Percentiles rank a stretch among this genome's conserved stretches.
Conservation (phyloP, 1,140 invertebrate genomes). For the Drosophila murphyi region DNA sequence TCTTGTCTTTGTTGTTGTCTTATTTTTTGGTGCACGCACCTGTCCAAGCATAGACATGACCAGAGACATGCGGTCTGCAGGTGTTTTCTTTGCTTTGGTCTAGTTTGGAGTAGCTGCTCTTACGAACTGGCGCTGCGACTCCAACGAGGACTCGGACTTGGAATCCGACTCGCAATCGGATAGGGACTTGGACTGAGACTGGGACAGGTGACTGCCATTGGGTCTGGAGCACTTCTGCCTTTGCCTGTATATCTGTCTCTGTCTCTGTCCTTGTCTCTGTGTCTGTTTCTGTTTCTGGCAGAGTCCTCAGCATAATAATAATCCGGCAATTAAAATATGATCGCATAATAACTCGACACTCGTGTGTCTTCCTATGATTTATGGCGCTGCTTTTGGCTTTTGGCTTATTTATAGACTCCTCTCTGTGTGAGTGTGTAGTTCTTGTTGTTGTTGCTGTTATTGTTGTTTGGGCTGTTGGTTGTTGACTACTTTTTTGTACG, state of each 20-base stretch:
- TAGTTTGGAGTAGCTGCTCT: conserved; percentile 19
- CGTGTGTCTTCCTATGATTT: conserved; percentile 79
- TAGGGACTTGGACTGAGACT: background rate
- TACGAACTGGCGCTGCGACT: conserved; percentile 7
- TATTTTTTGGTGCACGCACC: conserved; percentile 62
- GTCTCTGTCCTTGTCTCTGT: conserved; percentile 12
- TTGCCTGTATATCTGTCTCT: conserved; percentile 21
- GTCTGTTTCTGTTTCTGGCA: conserved; percentile 7
- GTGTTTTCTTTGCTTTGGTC: conserved; percentile 69
- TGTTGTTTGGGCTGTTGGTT: conserved; percentile 21
- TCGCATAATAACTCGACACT: conserved; percentile 83
- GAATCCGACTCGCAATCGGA: background rate
- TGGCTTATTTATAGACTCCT: conserved; percentile 72
- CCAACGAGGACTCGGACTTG: background rate
- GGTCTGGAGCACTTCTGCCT: conserved; percentile 1
- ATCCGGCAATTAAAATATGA: conserved; percentile 83
- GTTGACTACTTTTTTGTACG: conserved; percentile 64
- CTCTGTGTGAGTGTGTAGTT: conserved; percentile 38
- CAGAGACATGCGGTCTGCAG: conserved; percentile 78
- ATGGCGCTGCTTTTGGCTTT: conserved; percentile 69
- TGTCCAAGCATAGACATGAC: conserved; percentile 61
- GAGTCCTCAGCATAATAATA: conserved; percentile 74
- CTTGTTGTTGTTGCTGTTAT: conserved; percentile 50
- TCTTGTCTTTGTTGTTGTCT: conserved; percentile 28
- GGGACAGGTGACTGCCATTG: conserved; percentile 9